A percentile compares a stretch with the other conserved stretches of the same genome.
Conservation (phyloP, 1,140 invertebrate genomes). For the Scaptodrosophila lebanonensis region DNA sequence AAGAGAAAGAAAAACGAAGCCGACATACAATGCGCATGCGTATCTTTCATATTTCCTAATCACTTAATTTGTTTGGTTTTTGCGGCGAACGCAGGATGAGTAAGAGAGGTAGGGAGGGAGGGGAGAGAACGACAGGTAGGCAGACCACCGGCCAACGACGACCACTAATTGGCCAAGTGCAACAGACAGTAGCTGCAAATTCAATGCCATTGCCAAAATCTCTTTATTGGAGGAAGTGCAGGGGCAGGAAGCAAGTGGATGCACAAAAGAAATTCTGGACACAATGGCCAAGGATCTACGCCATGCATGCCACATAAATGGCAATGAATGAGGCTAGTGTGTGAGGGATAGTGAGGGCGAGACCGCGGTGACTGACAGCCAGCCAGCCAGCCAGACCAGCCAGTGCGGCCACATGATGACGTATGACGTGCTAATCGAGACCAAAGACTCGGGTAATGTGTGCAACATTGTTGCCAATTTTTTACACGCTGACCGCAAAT, state of each 20-base stretch:
- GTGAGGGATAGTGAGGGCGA: too few species aligned
- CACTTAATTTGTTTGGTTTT: slow-evolving; percentile 63
- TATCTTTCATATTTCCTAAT: slow-evolving; percentile 59
- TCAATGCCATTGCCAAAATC: slow-evolving; percentile 32
- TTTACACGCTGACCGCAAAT: slow-evolving; percentile 62
- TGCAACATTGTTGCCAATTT: slow-evolving; percentile 64
- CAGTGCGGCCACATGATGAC: slow-evolving; percentile 32
- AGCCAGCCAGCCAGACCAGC: too few species aligned
- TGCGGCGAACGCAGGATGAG: slow-evolving; percentile 12
- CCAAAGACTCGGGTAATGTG: background rate
- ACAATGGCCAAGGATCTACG: slow-evolving; percentile 65
- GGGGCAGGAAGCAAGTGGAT: slow-evolving; percentile 54
- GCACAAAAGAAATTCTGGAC: slow-evolving; percentile 18
- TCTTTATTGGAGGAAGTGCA: slow-evolving; percentile 52
- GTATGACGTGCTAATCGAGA: slow-evolving; percentile 45
- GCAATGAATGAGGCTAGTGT: slow-evolving; percentile 18
- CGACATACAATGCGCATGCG: slow-evolving; percentile 19
- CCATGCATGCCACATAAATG: slow-evolving; percentile 28
- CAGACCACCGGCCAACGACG: slow-evolving; percentile 33
- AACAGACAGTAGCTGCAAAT: slow-evolving; percentile 11
- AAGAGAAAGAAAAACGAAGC: slow-evolving; percentile 33
- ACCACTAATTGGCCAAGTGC: slow-evolving; percentile 56
- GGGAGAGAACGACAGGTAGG: slow-evolving; percentile 1
- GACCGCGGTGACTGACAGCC: background rate
- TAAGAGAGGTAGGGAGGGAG: slow-evolving; percentile 37